Conservation (phyloP, 2,113 vertebrate genomes). For the Nymphicus hollandicus region DNA sequence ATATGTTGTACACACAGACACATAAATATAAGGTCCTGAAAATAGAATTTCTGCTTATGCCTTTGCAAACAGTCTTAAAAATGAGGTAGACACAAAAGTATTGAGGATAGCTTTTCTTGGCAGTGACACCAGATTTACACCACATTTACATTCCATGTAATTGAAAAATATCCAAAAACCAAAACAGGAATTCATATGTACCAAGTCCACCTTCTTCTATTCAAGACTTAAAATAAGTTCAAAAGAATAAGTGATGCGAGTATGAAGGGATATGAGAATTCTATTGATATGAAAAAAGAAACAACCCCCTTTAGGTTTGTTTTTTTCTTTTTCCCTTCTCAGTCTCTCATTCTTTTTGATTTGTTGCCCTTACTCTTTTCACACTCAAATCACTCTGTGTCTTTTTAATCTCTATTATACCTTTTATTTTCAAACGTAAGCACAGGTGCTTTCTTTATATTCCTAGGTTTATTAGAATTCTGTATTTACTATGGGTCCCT, state of each 20-base stretch:
- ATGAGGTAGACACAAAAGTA: neutral
- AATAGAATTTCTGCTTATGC: neutral
- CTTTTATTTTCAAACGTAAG: neutral
- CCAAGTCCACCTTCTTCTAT: neutral
- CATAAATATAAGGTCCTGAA: neutral
- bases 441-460: neutral
- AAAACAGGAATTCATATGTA: neutral
- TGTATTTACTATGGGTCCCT: neutral
- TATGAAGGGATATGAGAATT: neutral
- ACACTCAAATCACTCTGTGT: neutral
- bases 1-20: neutral
- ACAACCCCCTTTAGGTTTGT: neutral
- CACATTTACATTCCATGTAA: neutral
- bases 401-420: neutral
- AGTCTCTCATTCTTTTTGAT: neutral
- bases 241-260: neutral
- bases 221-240: neutral
- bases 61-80: neutral
- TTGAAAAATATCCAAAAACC: neutral
- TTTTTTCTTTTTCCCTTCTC: neutral
- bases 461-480: neutral
- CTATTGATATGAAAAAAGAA: neutral
- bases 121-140: neutral
- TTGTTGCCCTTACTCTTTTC: neutral
- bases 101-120: neutral